Evolutionary conservation across 1,140 invertebrate species (phyloP), one percentile per base, ranked within the genome.

Genomic region (Plectrocnemia conspersa): DNA sequence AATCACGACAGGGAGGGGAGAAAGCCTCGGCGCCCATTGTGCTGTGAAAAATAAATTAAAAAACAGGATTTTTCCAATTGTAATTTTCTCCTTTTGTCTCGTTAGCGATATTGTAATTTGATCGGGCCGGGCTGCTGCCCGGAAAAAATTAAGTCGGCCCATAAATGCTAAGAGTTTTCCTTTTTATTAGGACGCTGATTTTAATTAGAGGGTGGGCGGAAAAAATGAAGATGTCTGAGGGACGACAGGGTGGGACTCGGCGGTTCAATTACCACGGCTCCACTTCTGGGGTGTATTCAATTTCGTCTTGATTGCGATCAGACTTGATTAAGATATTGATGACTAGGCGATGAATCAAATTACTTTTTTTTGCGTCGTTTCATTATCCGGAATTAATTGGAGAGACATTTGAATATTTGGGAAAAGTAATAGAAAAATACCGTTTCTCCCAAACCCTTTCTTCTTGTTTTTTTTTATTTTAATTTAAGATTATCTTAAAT

Each of bases 31-130:
- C 7, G 16, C 41, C 16, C 32, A 25, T 40, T 25, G 33, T 40
- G 29, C 47, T 24, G 47, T 32, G 47, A 50, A 48, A 59, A 59
- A 38, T 27, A 60, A 60, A 60, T 53, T 60, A 53, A 60, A 59
- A 60, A 52, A 60, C 53, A 48, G 48, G 46, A 56, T 52, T 55
- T 59, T 55, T 52, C 46, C 57, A 52, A 59, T 59, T 59, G 57
- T 59, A 52, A 59, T 55, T 55, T 60, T 60, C 52, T 54, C 44
- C 58, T 60, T 60, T 55, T 56, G 58, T 60, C 58, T 61, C 54
- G 58, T 61, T 61, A 61, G 58, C 45, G 58, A 61, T 61, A 61
- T 61, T 61, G 58, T 61, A 61, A 61, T 61, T 61, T 47, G 58
- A 61, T 61, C 54, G 53, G 53, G 19, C 44, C 11, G 52, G 41